Evolutionary conservation across 1,140 invertebrate genomes (phyloP), one percentile per base, ranked within the genome.

Genomic region (Diabrotica virgifera): DNA sequence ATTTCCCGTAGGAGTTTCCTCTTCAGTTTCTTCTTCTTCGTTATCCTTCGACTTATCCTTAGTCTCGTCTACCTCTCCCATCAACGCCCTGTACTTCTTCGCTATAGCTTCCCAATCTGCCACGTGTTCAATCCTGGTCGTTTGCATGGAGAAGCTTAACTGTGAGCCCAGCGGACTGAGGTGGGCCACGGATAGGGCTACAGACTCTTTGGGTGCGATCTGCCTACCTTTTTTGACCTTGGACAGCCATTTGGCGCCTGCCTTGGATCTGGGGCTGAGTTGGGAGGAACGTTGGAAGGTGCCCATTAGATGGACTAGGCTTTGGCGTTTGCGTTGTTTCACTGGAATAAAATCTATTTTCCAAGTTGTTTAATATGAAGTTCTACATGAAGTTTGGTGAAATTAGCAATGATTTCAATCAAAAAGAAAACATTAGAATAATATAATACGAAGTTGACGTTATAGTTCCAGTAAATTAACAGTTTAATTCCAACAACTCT

Each of bases 91-190:
- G 76, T 95, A 96, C 73, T 94, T 94, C 78, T 91, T 91, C 7
- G 92, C 89, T 36, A 96, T 95, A 1, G 87, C 82, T 69, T 93
- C 89, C 94, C 94, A 96, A 77, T 96, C 93, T 5, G 93, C 90
- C 0, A 96, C 92, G 72, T 92, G 94, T 77, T 96, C 94, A 63
- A 96, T 93, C 65, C 90, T 84, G 11, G 85, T 89, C 36, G 80
- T 81, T 64, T 79, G 79, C 61, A 83, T 79, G 70, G 86, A 85
- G 75, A 93, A 91, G 69, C 91, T 93, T 55, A 92, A 75, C 73
- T 92, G 92, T 4, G 90, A 93, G 36, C 90, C 91, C n/a, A 92
- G 77, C 0, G 89, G 90, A 76, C 89, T 93, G 63, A 92, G 78
- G 71, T 91, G 90, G 13, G 87, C 88, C 36, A 91, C 87, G 5